phyloP scores from a whole-genome alignment of 2,113 vertebrate genomes.

The Ochotona princeps region DNA sequence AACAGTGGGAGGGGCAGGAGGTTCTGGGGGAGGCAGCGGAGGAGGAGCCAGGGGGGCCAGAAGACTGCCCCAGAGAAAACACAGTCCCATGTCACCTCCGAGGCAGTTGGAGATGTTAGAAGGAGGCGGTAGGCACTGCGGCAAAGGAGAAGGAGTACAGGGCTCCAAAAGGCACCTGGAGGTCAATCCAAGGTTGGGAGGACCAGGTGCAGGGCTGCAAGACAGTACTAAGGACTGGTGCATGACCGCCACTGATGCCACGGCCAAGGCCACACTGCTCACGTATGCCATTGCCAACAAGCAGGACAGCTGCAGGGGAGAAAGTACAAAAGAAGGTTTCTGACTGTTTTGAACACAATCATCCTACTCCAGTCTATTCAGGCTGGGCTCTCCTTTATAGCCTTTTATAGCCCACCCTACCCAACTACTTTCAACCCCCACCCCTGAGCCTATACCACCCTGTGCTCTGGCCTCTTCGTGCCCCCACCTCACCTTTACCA shows the following conservation, averaged over 20 bases:
- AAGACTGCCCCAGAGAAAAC: slow-evolving; percentile 90
- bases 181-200: slow-evolving; percentile 50
- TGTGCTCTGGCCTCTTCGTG: neutral
- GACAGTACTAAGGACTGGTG: slow-evolving; percentile 88
- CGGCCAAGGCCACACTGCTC: slow-evolving; percentile 92
- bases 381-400: neutral
- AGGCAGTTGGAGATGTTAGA: slow-evolving; percentile 74
- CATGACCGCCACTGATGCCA: slow-evolving; percentile 88
- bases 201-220: slow-evolving; percentile 53
- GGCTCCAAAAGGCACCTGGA: slow-evolving; percentile 56
- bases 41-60: slow-evolving; percentile 87
- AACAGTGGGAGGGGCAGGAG: slow-evolving; percentile 58
- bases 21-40: slow-evolving; percentile 65
- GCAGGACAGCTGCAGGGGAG: slow-evolving; percentile 91
- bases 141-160: slow-evolving; percentile 42
- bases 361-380: neutral
- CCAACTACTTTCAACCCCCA: neutral
- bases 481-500: slow-evolving; percentile 91
- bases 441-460: neutral
- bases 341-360: neutral
- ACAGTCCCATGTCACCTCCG: slow-evolving; percentile 76
- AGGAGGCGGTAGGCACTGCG: slow-evolving; percentile 64
- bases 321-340: neutral
- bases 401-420: neutral
- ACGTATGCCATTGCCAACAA: slow-evolving; percentile 94